Evolutionary conservation across 2,113 vertebrate genomes (phyloP).

Genomic region (Peucedramus taeniatus): DNA sequence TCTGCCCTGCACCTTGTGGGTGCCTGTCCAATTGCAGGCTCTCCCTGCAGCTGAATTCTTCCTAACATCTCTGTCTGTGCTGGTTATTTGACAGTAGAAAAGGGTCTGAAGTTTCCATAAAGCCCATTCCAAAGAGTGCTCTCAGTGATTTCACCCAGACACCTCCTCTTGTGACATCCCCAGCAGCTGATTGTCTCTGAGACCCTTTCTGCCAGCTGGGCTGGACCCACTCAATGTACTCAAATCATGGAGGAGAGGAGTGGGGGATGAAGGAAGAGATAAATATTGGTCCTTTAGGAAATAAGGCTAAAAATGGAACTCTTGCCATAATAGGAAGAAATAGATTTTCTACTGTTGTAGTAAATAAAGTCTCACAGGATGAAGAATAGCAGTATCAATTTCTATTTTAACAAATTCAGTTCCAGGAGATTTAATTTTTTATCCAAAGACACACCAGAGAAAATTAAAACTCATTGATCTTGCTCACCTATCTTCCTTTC

Average conservation of each 20-base stretch:
- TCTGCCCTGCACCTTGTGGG: not conserved
- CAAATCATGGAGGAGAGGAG: not conserved
- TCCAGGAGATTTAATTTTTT: conserved; percentile 31
- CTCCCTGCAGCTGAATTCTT: not conserved
- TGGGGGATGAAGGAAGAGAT: not conserved
- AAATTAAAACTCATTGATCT: conserved; percentile 55
- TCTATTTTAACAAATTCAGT: conserved; percentile 19
- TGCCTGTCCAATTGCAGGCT: not conserved
- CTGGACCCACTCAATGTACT: not conserved
- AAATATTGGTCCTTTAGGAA: not conserved
- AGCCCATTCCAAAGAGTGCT: not conserved
- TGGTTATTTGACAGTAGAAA: not conserved
- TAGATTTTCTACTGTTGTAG: not conserved
- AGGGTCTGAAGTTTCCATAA: not conserved
- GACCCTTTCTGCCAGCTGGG: not conserved
- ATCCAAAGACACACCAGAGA: conserved; percentile 21
- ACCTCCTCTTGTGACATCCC: not conserved
- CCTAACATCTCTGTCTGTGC: not conserved
- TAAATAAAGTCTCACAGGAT: conserved; percentile 14
- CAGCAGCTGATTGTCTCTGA: not conserved
- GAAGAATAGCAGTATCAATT: conserved; percentile 3
- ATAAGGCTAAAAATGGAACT: not conserved
- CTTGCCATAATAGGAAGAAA: not conserved
- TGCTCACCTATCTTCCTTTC: not conserved
- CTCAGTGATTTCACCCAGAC: not conserved